phyloP scores from a whole-genome alignment of 1,140 invertebrate species.

The Musca domestica region DNA sequence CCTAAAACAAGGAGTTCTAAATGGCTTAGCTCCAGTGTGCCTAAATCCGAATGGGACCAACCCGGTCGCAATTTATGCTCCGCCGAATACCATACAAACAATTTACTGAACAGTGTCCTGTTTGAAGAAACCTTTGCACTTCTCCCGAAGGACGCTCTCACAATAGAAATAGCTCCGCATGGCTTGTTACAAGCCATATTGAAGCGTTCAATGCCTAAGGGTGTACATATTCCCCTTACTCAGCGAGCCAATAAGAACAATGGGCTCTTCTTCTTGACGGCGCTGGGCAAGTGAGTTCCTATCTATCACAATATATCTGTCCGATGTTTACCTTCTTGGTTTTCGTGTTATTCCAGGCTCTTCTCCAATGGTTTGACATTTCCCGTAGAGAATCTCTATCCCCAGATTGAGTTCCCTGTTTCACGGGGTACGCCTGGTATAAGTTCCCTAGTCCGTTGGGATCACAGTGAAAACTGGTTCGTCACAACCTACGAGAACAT shows the following conservation, averaged over 20 bases:
- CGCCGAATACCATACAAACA: constrained; percentile 92
- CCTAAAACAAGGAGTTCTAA: constrained; percentile 69
- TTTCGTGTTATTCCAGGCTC: constrained; percentile 31
- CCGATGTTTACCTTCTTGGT: not conserved
- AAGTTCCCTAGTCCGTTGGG: constrained; percentile 80
- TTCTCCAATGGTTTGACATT: constrained; percentile 56
- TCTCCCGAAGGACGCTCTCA: constrained; percentile 76
- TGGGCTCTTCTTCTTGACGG: constrained; percentile 65
- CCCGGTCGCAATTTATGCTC: constrained; percentile 70
- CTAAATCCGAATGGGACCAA: constrained; percentile 72
- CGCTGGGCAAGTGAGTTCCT: constrained; percentile 67
- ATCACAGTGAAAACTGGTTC: constrained; percentile 79
- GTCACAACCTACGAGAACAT: constrained; percentile 52
- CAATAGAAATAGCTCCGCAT: constrained; percentile 82
- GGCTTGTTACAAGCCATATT: constrained; percentile 73
- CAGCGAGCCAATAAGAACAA: constrained; percentile 73
- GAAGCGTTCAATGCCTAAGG: constrained; percentile 59
- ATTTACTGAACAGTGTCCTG: constrained; percentile 78
- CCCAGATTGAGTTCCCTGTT: constrained; percentile 73
- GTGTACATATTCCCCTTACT: constrained; percentile 75
- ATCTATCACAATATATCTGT: not conserved
- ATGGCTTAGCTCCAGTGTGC: constrained; percentile 87
- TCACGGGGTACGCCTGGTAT: constrained; percentile 75
- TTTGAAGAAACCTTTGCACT: constrained; percentile 79
- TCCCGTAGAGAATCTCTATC: constrained; percentile 60